A percentile compares a stretch with the other conserved stretches of the same genome.
Evolutionary conservation across 1,140 invertebrate species (phyloP).

Genomic region (Proales similis): DNA sequence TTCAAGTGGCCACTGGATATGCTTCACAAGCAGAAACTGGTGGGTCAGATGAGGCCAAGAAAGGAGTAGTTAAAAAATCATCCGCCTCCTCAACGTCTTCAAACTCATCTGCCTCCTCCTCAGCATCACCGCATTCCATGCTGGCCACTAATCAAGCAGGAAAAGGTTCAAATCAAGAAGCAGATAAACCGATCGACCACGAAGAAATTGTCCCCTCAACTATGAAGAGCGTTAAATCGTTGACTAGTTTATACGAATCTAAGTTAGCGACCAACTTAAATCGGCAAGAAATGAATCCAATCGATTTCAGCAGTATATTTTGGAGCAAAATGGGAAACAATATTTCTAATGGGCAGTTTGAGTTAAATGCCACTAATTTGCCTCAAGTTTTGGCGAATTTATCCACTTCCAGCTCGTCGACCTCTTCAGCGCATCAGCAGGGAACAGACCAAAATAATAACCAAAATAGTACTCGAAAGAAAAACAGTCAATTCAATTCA

Average conservation of each 20-base stretch:
- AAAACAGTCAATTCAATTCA: slow-evolving; percentile 4
- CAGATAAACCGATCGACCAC: background rate
- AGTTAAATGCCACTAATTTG: too few relatives aligned
- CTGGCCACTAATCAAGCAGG: background rate
- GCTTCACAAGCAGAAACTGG: background rate
- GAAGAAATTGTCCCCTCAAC: slow-evolving; percentile 24
- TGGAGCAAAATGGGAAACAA: too few relatives aligned
- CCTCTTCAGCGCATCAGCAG: too few relatives aligned
- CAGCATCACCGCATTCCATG: background rate
- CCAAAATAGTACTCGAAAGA: background rate
- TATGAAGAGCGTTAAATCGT: slow-evolving; percentile 34
- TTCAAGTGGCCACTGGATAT: background rate
- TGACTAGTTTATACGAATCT: slow-evolving; percentile 34
- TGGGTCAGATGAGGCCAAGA: background rate
- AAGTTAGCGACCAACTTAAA: background rate
- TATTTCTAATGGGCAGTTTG: too few relatives aligned
- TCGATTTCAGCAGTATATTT: slow-evolving; percentile 24
- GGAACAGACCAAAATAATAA: background rate
- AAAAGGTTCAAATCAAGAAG: background rate
- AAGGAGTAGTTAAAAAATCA: background rate
- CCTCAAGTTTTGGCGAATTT: too few relatives aligned
- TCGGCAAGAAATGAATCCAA: background rate
- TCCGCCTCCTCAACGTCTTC: background rate
- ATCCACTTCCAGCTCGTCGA: too few relatives aligned
- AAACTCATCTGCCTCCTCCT: background rate